Conservation (phyloP, 2,888 invertebrate species). For the Flexamia atlantica region DNA sequence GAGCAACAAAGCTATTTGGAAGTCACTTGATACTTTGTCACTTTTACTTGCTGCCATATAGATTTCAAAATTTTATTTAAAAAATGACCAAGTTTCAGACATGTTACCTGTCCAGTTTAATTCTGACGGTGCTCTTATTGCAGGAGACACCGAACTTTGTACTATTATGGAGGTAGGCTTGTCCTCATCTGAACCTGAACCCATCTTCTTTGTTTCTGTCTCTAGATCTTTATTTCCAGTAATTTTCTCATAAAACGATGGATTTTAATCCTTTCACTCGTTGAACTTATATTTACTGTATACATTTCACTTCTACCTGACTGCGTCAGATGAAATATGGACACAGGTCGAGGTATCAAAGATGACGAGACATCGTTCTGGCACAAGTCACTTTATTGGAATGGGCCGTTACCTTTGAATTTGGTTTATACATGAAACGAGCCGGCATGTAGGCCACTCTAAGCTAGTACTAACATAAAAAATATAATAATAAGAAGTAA, state of each 20-base stretch:
- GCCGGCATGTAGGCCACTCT: no score
- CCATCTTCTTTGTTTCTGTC: background rate
- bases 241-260: background rate
- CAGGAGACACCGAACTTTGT: background rate
- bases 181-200: background rate
- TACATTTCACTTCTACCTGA: background rate
- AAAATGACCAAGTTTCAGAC: conserved; percentile 29
- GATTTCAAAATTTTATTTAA: conserved; percentile 20
- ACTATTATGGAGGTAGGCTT: background rate
- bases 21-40: conserved; percentile 12
- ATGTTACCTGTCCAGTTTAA: conserved; percentile 34
- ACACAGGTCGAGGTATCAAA: no score
- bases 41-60: conserved; percentile 19
- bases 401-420: no score
- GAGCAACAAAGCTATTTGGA: background rate
- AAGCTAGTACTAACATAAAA: no score
- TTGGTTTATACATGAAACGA: no score
- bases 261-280: background rate
- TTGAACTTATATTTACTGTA: background rate
- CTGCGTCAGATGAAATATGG: background rate
- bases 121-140: conserved; percentile 10
- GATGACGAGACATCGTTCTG: no score
- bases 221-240: background rate
- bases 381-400: no score
- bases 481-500: no score